Base-by-base conservation (phyloP, 2,113 vertebrate genomes). In the Gobio gobio region DNA sequence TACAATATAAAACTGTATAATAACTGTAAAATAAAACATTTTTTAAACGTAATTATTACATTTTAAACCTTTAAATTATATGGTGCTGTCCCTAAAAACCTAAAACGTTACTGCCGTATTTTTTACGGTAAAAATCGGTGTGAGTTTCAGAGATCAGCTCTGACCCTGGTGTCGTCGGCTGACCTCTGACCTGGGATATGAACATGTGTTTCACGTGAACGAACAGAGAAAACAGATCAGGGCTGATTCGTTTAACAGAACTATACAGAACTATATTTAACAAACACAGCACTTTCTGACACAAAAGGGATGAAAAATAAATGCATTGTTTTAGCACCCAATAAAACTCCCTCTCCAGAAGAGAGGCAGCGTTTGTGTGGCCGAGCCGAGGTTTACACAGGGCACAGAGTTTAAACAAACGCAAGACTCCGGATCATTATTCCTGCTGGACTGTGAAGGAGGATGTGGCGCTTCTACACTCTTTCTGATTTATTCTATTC, bases 401-500 rank as follows among this genome's bases (percentile, higher is more conserved):
- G 83, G 86, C 74, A 82, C 72, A 76, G 59, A 63, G 82, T 85
- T 86, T 87, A 86, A 75, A 88, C 88, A 88, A 88, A 87, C 54
- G 75, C 82, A 77, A 89, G 86, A 84, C 86, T 26, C 24, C 74
- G 86, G 80, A 87, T 87, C 85, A 85, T 88, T 84, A 86, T 78
- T 86, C 83, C 78, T 83, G 90, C 89, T 64, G 89, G 90, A 91
- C 92, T 88, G 90, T 90, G 90, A 88, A 91, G 90, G 70, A n/a
- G 78, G 78, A 80, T 58, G 85, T 88, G 75, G 81, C 36, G 58
- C 56, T 84, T 85, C 85, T 83, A 86, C 83, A n/a, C 85, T 43
- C 59, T 88, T 89, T 86, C 87, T 78, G 91, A 95, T 95, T 93
- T 91, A 94, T 94, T 94, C 92, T 64, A 63, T 78, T 87, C 91